Percentiles rank a stretch among this genome's conserved stretches.
phyloP scores from a whole-genome alignment of 2,113 vertebrate species.

The Varanus salvator region DNA sequence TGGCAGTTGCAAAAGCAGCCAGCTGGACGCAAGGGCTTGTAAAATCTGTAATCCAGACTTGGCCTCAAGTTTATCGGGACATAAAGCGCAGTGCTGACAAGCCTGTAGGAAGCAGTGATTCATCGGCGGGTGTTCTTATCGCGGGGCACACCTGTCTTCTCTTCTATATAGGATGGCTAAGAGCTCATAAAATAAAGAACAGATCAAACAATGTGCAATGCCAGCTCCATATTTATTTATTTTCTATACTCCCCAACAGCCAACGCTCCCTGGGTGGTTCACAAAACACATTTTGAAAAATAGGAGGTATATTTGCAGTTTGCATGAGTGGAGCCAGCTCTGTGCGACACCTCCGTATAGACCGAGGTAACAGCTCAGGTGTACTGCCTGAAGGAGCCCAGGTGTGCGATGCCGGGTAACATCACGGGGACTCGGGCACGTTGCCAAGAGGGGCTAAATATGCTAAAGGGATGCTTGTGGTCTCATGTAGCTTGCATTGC shows the following conservation, averaged over 20 bases:
- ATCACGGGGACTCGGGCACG: no score
- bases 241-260: no score
- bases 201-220: background rate
- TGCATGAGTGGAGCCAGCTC: background rate
- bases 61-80: no score
- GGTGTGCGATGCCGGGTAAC: background rate
- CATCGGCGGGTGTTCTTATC: background rate
- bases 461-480: background rate
- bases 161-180: background rate
- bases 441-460: background rate
- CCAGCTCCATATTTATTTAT: no score
- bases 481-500: background rate
- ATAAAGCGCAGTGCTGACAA: background rate
- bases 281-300: no score
- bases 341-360: background rate
- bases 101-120: background rate
- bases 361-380: background rate
- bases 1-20: background rate
- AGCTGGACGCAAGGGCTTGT: background rate
- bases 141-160: background rate
- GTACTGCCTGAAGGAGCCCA: background rate
- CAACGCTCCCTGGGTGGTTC: no score
- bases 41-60: background rate
- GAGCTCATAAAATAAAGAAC: background rate
- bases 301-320: background rate